Base-by-base conservation (phyloP, 2,113 vertebrate genomes). In the Todiramphus saurophagus region DNA sequence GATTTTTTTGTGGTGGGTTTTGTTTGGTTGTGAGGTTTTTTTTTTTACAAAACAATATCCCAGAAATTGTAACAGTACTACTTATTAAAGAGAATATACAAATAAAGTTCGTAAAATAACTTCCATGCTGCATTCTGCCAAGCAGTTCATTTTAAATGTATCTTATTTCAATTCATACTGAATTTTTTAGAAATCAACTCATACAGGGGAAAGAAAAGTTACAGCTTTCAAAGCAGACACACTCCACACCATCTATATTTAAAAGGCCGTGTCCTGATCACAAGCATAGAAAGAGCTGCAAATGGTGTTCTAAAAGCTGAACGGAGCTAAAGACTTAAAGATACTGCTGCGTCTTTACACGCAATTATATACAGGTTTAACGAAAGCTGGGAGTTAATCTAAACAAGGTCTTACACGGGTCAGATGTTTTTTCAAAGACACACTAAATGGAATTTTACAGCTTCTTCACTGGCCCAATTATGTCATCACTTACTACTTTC, bases 381-480 rank as follows among this genome's bases (percentile, higher is more conserved):
- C 4, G 35, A 96, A 95, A 96, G 87, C 96, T 95, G 91, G 41
- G 83, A 87, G 87, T 92, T 95, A 96, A 95, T 93, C 96, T 96
- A 94, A 89, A 96, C 89, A 55, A 79, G 92, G 89, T 85, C 94
- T 94, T 94, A 95, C 91, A 66, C 43, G 50, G 94, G 92, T 96
- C 90, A 93, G 89, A 93, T 66, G 83, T 27, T 89, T 95, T 90
- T 91, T 87, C 77, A 92, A 76, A 93, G 81, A 89, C 81, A 95
- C 30, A 5, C 66, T 80, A 89, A 66, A 87, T 80, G 91, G 96
- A 97, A 95, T 97, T 96, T 96, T 96, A 96, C 96, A 97, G 96
- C 81, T 93, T 91, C 92, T 89, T 83, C 16, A 2, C 83, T 92
- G 87, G 87, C 91, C 94, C 89, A 91, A 56, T 96, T 97, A 94